phyloP scores from a whole-genome alignment of 2,797 vertebrate species.

The Megalops cyprinoides region DNA sequence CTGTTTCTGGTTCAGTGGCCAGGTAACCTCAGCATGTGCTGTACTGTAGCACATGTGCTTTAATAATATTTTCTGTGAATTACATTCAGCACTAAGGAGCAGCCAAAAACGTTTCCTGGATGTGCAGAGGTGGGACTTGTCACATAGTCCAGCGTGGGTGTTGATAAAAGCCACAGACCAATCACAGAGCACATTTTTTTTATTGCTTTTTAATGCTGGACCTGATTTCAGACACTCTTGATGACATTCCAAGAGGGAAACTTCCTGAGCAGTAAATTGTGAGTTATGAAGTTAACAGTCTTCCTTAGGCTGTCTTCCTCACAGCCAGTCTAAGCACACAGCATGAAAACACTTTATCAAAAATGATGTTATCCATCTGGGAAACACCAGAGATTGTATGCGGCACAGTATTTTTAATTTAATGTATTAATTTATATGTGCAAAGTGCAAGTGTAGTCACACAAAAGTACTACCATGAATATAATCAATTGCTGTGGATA shows the following conservation, averaged over 20 bases:
- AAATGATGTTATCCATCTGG: neutral
- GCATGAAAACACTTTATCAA: constrained; percentile 18
- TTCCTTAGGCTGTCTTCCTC: neutral
- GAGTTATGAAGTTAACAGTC: constrained; percentile 21
- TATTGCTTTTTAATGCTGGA: constrained; percentile 3
- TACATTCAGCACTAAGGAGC: neutral
- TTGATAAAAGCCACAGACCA: neutral
- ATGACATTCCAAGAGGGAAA: constrained; percentile 26
- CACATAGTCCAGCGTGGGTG: neutral
- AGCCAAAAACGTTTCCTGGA: neutral
- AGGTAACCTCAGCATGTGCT: neutral
- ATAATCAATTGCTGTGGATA: too few relatives aligned
- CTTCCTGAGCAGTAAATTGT: constrained; percentile 19
- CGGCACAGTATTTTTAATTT: neutral
- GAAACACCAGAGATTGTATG: constrained; percentile 1
- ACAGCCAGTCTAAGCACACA: neutral
- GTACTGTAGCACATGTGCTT: neutral
- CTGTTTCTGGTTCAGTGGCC: neutral
- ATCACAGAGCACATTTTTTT: constrained; percentile 7
- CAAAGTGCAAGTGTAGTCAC: too few relatives aligned
- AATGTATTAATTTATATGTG: too few relatives aligned
- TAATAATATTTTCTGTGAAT: neutral
- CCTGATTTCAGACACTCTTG: constrained; percentile 16
- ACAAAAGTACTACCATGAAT: too few relatives aligned
- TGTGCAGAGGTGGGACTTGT: neutral